Evolutionary conservation across 2,113 vertebrate species (phyloP).

Genomic region (Oryzias melastigma): DNA sequence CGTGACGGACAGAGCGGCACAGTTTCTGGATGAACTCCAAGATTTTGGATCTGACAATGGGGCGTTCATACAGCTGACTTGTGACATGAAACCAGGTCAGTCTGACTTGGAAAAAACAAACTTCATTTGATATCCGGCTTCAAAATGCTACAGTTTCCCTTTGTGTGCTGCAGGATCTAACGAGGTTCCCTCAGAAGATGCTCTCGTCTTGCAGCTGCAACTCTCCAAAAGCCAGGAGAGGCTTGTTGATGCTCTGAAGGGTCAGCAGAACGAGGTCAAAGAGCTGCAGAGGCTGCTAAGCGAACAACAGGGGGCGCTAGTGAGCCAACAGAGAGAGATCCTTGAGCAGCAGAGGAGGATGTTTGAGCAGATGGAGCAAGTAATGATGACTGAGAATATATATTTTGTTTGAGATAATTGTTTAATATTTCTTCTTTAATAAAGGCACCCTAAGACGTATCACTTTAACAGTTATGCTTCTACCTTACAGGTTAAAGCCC

Average conservation of each 20-base stretch:
- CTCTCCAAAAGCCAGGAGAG: constrained; percentile 84
- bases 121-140: background rate
- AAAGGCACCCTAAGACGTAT: background rate
- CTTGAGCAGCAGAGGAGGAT: constrained; percentile 85
- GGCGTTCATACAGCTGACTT: constrained; percentile 81
- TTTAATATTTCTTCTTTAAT: too few species aligned
- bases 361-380: constrained; percentile 84
- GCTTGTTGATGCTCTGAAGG: constrained; percentile 80
- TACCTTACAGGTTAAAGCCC: constrained; percentile 75
- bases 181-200: constrained; percentile 84
- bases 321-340: constrained; percentile 82
- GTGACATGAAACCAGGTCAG: constrained; percentile 85
- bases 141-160: background rate
- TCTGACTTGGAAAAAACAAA: background rate
- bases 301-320: constrained; percentile 79
- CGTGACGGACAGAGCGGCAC: constrained; percentile 79
- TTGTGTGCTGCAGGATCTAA: constrained; percentile 74
- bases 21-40: constrained; percentile 78
- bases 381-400: constrained; percentile 26
- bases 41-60: constrained; percentile 75
- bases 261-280: constrained; percentile 79
- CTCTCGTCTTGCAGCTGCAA: constrained; percentile 83
- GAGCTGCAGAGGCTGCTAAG: constrained; percentile 81
- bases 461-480: background rate
- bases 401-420: too few species aligned